Evolutionary conservation across 1,140 invertebrate genomes (phyloP).

Genomic region (Microvelia longipes): DNA sequence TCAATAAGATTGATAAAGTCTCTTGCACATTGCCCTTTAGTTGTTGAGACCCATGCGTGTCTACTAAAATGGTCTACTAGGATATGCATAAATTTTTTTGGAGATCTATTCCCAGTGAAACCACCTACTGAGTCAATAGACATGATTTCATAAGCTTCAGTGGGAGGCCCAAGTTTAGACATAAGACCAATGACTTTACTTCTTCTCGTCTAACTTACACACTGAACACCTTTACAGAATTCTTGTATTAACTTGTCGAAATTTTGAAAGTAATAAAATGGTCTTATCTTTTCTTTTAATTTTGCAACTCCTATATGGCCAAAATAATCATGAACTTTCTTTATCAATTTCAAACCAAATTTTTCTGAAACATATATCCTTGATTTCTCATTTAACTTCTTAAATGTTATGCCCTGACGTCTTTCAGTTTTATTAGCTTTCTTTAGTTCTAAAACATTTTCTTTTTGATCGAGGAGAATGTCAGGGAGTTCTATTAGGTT

Average conservation of each 20-base stretch:
- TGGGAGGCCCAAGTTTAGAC: constrained; percentile 25
- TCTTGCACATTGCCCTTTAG: no score
- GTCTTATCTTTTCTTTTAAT: background rate
- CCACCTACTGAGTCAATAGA: no score
- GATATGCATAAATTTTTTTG: no score
- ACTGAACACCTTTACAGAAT: constrained; percentile 25
- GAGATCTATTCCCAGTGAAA: no score
- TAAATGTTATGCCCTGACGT: constrained; percentile 4
- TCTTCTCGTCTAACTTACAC: constrained; percentile 26
- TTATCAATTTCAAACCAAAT: constrained; percentile 2
- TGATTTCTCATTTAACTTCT: constrained; percentile 6
- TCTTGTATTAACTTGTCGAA: constrained; percentile 11
- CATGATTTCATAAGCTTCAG: constrained; percentile 27
- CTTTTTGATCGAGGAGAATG: background rate
- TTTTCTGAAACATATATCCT: constrained; percentile 4
- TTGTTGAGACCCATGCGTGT: no score
- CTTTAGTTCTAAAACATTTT: background rate
- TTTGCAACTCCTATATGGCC: constrained; percentile 8
- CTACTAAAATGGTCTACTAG: no score
- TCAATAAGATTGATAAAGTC: no score
- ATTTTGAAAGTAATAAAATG: constrained; percentile 9
- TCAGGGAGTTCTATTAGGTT: constrained; percentile 4
- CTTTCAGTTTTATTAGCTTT: constrained; percentile 3
- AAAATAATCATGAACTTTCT: constrained; percentile 4
- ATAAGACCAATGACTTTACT: constrained; percentile 19